A percentile compares a stretch with the other conserved stretches of the same genome.
Evolutionary conservation across 2,888 invertebrate species (phyloP).

Genomic region (Dorcus hopei): DNA sequence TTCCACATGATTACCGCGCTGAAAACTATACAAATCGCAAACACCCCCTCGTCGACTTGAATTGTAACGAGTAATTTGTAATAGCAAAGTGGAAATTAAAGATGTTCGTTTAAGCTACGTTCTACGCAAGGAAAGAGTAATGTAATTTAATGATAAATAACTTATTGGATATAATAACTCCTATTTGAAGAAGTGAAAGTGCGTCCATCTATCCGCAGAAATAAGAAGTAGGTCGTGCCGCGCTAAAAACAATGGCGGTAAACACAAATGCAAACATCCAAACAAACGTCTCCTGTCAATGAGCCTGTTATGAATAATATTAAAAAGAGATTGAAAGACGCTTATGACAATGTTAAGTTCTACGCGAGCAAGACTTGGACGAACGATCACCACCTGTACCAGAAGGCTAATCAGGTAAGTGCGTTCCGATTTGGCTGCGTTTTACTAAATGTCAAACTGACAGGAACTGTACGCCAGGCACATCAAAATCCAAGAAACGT

Average conservation of each 20-base stretch:
- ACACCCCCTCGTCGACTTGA: too few relatives aligned
- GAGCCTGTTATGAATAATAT: constrained; percentile 26
- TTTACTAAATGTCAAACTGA: constrained; percentile 25
- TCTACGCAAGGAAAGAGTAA: too few relatives aligned
- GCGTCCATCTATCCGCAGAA: constrained; percentile 13
- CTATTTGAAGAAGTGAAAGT: neutral
- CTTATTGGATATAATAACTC: too few relatives aligned
- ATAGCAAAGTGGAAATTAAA: too few relatives aligned
- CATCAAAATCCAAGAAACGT: constrained; percentile 31
- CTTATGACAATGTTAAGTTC: constrained; percentile 42
- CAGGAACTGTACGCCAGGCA: constrained; percentile 39
- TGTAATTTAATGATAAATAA: too few relatives aligned
- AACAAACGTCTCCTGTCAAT: constrained; percentile 14
- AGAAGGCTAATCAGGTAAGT: constrained; percentile 41
- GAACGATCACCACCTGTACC: constrained; percentile 30
- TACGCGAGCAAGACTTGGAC: constrained; percentile 42
- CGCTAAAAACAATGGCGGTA: constrained; percentile 19
- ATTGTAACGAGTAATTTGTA: too few relatives aligned
- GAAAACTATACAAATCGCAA: too few relatives aligned
- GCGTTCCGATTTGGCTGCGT: constrained; percentile 2
- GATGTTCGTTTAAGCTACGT: too few relatives aligned
- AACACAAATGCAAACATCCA: constrained; percentile 13
- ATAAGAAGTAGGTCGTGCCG: constrained; percentile 18
- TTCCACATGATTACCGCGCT: too few relatives aligned
- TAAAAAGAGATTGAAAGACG: constrained; percentile 36